Evolutionary conservation across 2,113 vertebrate species (phyloP).

Genomic region (Carassius gibelio): DNA sequence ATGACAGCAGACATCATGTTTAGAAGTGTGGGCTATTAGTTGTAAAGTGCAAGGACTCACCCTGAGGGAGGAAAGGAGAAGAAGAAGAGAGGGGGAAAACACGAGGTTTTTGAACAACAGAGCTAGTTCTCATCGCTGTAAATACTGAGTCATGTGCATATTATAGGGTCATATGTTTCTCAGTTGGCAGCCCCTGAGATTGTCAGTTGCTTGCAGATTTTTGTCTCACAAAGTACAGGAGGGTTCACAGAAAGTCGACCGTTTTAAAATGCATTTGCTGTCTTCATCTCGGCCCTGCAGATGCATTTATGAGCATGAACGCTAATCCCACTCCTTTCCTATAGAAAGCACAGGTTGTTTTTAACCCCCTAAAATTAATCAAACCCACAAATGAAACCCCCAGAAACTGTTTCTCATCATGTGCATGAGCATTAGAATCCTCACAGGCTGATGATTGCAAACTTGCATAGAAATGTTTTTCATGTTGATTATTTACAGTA

Average conservation of each 20-base stretch:
- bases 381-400: neutral
- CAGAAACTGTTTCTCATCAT: neutral
- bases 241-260: neutral
- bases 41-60: conserved; percentile 6
- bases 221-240: conserved; percentile 37
- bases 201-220: conserved; percentile 49
- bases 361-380: neutral
- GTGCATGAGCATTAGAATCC: neutral
- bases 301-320: neutral
- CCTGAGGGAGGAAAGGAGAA: conserved; percentile 1
- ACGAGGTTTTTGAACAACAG: conserved; percentile 65
- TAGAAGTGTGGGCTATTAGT: conserved; percentile 15
- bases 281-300: neutral
- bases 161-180: conserved; percentile 70
- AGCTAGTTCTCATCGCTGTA: conserved; percentile 63
- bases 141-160: conserved; percentile 70
- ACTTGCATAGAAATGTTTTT: neutral
- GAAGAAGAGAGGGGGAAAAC: conserved; percentile 12
- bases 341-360: neutral
- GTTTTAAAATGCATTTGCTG: neutral
- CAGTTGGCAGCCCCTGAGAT: conserved; percentile 55
- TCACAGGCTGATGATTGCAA: neutral
- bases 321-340: neutral
- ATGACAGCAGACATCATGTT: conserved; percentile 29
- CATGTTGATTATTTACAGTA: neutral